Conservation (phyloP, 2,113 vertebrate species). For the Anser brachyrhynchus region DNA sequence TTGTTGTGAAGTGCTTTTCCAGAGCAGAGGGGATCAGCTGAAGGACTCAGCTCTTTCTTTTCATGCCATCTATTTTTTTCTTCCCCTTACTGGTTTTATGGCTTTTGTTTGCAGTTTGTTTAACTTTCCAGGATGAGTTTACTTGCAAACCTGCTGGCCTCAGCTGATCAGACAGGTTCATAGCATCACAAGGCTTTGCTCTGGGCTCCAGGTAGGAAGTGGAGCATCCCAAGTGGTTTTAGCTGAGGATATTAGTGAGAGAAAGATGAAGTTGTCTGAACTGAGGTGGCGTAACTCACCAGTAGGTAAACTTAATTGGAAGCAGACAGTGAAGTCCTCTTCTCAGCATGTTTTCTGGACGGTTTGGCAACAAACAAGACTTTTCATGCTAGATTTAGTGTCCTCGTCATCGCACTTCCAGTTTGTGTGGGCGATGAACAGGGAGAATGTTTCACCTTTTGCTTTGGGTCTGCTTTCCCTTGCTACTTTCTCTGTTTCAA, state of each 20-base stretch:
- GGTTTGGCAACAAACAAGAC: not conserved
- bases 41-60: not conserved
- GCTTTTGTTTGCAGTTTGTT: not conserved
- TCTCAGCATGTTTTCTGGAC: not conserved
- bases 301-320: accelerated
- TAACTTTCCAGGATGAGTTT: not conserved
- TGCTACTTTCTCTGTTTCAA: not conserved
- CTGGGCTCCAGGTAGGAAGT: accelerated
- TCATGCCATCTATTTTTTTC: not conserved
- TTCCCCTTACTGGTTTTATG: not conserved
- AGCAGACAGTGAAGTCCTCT: not conserved
- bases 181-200: accelerated
- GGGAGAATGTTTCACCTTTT: accelerated
- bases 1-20: not conserved
- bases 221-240: not conserved
- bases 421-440: accelerated
- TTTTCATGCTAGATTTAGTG: accelerated
- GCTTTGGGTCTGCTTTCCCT: not conserved
- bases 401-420: accelerated
- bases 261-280: not conserved
- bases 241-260: too few species aligned
- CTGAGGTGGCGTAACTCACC: not conserved
- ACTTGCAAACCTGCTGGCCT: not conserved
- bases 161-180: not conserved
- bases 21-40: not conserved